phyloP scores from a whole-genome alignment of 2,888 invertebrate species.

The Syritta pipiens region DNA sequence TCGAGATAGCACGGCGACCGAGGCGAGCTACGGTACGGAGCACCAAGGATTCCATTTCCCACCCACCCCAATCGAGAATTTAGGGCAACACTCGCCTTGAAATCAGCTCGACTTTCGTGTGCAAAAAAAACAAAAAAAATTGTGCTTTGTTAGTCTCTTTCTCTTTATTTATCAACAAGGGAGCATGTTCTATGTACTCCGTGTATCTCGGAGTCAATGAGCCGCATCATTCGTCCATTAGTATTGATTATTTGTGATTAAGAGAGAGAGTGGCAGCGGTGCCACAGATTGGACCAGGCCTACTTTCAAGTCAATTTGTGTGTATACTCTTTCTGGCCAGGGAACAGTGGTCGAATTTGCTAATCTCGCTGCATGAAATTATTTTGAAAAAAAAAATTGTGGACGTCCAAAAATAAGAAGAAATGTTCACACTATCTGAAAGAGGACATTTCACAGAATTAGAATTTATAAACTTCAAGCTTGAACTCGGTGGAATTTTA shows the following conservation, averaged over 20 bases:
- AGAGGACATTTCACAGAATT: too few relatives aligned
- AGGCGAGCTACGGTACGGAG: neutral
- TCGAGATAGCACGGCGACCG: conserved; percentile 6
- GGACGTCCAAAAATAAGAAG: neutral
- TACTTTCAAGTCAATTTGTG: too few relatives aligned
- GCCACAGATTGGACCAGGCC: neutral
- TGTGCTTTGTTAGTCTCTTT: neutral
- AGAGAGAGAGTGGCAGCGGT: conserved; percentile 1
- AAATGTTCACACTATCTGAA: too few relatives aligned
- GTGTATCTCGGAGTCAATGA: conserved; percentile 28
- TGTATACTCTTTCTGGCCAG: too few relatives aligned
- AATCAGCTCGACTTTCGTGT: neutral
- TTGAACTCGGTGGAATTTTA: too few relatives aligned
- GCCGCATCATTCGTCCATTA: conserved; percentile 34
- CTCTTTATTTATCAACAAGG: neutral
- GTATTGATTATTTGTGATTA: conserved; percentile 41
- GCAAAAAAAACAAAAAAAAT: neutral
- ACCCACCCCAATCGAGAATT: conserved; percentile 10
- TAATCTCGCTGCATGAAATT: neutral
- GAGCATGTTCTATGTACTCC: neutral
- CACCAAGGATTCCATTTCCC: too few relatives aligned
- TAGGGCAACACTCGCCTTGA: neutral
- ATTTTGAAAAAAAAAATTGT: neutral
- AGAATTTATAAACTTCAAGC: too few relatives aligned
- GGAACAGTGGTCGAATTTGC: too few relatives aligned